These are phyloP conservation scores for Chaitophorus viminalis DNA, from an alignment of 2,888 invertebrate species.

Conservation along the genomic window DNA sequence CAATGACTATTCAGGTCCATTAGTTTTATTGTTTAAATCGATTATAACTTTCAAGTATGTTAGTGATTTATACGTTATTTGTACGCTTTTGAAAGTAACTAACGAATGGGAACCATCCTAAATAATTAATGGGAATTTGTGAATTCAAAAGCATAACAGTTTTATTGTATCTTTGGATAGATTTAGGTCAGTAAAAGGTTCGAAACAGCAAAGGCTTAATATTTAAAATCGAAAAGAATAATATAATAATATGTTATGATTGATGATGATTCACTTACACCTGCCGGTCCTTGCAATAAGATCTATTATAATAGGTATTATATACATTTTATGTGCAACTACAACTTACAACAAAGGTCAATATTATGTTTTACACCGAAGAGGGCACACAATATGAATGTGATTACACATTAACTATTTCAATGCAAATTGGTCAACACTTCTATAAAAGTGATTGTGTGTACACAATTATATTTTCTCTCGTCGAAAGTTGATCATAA, in stretches of 20 bases:
- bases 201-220: background rate
- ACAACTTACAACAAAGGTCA: background rate
- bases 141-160: constrained; percentile 36
- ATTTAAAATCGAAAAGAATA: background rate
- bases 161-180: constrained; percentile 36
- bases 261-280: constrained; percentile 29
- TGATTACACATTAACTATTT: no score
- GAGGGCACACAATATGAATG: background rate
- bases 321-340: no score
- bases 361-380: background rate
- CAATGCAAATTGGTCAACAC: no score
- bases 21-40: constrained; percentile 37
- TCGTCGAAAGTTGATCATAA: no score
- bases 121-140: constrained; percentile 23
- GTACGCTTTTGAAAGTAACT: constrained; percentile 36
- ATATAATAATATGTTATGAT: background rate
- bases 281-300: background rate
- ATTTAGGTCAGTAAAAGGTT: constrained; percentile 15
- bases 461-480: no score
- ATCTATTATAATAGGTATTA: background rate
- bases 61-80: constrained; percentile 40
- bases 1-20: constrained; percentile 19
- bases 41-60: constrained; percentile 22
- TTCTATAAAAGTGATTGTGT: no score
- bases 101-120: background rate